A percentile compares a stretch with the other conserved stretches of the same genome.
Evolutionary conservation across 2,797 vertebrate genomes (phyloP).

Genomic region (Arnoldichthys spilopterus): DNA sequence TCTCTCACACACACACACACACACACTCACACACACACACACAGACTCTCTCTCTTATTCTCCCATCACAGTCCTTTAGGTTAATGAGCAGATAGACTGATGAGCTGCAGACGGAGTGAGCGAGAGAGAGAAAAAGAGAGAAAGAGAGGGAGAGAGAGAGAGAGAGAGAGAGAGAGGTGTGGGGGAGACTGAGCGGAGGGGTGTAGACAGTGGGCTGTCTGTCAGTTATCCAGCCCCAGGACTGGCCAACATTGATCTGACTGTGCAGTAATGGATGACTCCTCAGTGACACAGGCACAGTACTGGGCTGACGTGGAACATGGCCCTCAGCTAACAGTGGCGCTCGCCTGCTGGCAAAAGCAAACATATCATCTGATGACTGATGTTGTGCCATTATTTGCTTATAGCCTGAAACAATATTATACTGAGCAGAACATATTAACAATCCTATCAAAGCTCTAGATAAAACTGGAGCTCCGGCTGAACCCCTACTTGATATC

Average conservation of each 20-base stretch:
- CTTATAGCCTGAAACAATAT: conserved; percentile 25
- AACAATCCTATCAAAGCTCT: conserved; percentile 22
- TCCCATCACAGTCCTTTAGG: conserved; percentile 64
- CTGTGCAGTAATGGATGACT: conserved; percentile 44
- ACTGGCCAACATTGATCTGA: conserved; percentile 43
- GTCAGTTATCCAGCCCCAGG: conserved; percentile 35
- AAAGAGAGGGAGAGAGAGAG: neutral
- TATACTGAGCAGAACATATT: conserved; percentile 12
- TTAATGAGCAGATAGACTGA: conserved; percentile 69
- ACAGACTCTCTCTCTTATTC: conserved; percentile 49
- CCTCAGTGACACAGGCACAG: conserved; percentile 29
- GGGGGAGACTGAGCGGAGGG: conserved; percentile 1
- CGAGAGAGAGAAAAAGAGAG: neutral
- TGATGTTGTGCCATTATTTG: conserved; percentile 25
- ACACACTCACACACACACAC: neutral
- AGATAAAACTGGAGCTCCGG: conserved; percentile 11
- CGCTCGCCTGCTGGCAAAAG: conserved; percentile 37
- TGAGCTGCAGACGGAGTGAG: conserved; percentile 55
- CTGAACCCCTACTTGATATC: conserved; percentile 25
- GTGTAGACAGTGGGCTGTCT: conserved; percentile 46
- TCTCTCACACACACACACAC: neutral
- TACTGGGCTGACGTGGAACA: conserved; percentile 1
- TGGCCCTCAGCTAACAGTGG: conserved; percentile 27
- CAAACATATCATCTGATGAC: conserved; percentile 37
- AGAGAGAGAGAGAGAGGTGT: too few species aligned